These are phyloP conservation scores for Vollenhovia emeryi DNA, from an alignment of 1,140 invertebrate species.

Conservation along the genomic window DNA sequence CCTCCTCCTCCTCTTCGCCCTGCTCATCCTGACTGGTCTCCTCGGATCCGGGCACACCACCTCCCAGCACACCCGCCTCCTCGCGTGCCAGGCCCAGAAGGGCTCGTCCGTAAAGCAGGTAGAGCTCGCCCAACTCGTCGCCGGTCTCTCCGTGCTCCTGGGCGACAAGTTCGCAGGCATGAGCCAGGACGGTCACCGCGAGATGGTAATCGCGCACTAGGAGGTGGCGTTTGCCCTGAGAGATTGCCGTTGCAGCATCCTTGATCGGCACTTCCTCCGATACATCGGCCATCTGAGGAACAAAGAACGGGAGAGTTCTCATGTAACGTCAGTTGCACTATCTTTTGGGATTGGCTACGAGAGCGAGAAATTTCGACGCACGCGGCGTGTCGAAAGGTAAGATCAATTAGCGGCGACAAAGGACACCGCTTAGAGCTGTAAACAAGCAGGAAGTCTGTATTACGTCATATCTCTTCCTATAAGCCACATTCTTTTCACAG, in stretches of 20 bases:
- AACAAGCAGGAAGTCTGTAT: neutral
- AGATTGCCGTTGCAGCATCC: conserved; percentile 86
- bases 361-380: neutral
- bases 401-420: neutral
- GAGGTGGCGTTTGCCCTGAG: conserved; percentile 91
- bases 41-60: conserved; percentile 88
- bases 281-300: conserved; percentile 87
- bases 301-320: neutral
- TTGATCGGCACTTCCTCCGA: conserved; percentile 82
- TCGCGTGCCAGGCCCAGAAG: conserved; percentile 92
- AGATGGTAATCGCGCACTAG: conserved; percentile 91
- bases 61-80: conserved; percentile 92
- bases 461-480: neutral
- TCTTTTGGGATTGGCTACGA: neutral
- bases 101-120: conserved; percentile 92
- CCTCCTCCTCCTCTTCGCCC: conserved; percentile 85
- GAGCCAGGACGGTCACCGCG: conserved; percentile 91
- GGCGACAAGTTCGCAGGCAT: conserved; percentile 90
- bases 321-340: neutral
- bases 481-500: neutral
- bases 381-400: neutral
- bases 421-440: neutral
- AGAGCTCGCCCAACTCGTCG: conserved; percentile 93
- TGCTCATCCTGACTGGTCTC: conserved; percentile 85
- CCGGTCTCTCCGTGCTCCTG: conserved; percentile 91